These are phyloP conservation scores for Imbricaverruca yamaguchii DNA, from an alignment of 2,888 invertebrate species.

Conservation along the genomic window DNA sequence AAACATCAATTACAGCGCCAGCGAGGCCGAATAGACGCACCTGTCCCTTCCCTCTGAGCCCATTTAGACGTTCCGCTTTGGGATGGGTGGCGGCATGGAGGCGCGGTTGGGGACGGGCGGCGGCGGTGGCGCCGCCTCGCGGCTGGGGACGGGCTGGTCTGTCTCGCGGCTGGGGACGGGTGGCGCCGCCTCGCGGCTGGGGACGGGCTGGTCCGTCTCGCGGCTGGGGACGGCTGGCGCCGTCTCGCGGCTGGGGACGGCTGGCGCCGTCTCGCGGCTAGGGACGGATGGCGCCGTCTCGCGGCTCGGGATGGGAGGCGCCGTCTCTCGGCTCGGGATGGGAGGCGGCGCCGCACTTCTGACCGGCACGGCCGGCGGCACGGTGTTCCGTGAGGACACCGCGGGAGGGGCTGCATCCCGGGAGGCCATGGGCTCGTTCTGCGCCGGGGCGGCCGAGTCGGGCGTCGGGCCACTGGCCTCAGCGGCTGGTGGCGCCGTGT, in stretches of 20 bases:
- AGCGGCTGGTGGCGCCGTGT: background rate
- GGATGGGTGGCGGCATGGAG: conserved; percentile 20
- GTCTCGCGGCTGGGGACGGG: conserved; percentile 27
- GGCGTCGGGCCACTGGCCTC: background rate
- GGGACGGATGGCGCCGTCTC: conserved; percentile 23
- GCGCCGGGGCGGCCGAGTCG: background rate
- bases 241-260: conserved; percentile 27
- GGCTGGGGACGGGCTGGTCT: conserved; percentile 17
- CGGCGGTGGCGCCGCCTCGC: conserved; percentile 22
- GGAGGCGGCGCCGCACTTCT: conserved; percentile 24
- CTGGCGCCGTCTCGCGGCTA: conserved; percentile 11
- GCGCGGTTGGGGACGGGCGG: conserved; percentile 28
- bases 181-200: conserved; percentile 22
- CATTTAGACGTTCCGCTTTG: conserved; percentile 5
- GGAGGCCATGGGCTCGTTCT: background rate
- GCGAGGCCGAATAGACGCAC: too few species aligned
- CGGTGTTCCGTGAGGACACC: background rate
- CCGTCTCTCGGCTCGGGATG: conserved; percentile 22
- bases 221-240: conserved; percentile 27
- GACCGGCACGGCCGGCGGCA: conserved; percentile 26
- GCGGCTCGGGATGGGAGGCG: conserved; percentile 25
- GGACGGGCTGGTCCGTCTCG: conserved; percentile 25
- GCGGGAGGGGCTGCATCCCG: background rate
- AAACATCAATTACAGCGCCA: too few species aligned
- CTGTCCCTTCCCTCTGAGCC: too few species aligned